These are phyloP conservation scores for Noctua comes DNA, from an alignment of 2,888 invertebrate genomes.

Conservation along the genomic window DNA sequence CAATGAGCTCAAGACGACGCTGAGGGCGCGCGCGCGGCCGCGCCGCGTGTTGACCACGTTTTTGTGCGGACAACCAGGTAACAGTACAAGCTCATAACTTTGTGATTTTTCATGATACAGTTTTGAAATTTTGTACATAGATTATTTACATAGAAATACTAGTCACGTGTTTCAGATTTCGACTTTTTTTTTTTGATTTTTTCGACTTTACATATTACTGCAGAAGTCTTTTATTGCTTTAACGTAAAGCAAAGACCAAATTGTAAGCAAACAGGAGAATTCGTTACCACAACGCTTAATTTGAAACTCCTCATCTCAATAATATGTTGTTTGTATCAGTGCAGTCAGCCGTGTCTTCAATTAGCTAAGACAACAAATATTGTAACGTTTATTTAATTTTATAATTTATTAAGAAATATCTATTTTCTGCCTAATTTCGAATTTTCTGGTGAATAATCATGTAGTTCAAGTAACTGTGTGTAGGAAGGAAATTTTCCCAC, in stretches of 20 bases:
- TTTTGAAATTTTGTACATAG: too few species aligned
- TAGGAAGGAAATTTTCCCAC: background rate
- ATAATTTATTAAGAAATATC: background rate
- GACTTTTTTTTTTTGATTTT: too few species aligned
- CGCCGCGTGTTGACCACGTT: too few species aligned
- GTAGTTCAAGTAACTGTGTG: background rate
- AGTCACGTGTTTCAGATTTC: too few species aligned
- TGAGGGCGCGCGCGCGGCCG: too few species aligned
- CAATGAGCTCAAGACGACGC: too few species aligned
- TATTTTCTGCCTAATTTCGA: background rate
- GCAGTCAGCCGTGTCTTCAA: background rate
- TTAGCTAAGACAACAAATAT: background rate
- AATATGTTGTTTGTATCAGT: background rate
- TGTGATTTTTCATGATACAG: too few species aligned
- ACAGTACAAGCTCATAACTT: too few species aligned
- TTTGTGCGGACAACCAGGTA: too few species aligned
- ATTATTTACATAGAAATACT: too few species aligned
- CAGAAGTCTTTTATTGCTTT: background rate
- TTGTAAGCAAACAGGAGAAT: too few species aligned
- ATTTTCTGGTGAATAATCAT: background rate
- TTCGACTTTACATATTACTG: background rate
- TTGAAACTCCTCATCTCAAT: background rate
- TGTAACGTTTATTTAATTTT: background rate
- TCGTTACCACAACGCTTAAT: background rate
- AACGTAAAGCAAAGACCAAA: too few species aligned